These are phyloP conservation scores for Lytechinus pictus DNA, from an alignment of 35 echinoderm and acorn worm genomes.

Conservation along the genomic window DNA sequence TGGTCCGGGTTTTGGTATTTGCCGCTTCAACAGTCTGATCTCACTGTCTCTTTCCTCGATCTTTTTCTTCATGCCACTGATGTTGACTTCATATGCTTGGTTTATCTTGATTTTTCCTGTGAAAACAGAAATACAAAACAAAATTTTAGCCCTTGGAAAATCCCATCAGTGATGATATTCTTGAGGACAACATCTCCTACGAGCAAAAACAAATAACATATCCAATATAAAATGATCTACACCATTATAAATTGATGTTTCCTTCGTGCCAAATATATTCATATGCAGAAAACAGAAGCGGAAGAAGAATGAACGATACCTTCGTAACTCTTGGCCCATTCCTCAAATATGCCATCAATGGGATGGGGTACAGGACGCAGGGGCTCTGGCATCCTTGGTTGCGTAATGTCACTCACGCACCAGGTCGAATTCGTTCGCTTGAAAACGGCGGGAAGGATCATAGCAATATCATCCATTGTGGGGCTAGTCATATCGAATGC, in stretches of 20 bases:
- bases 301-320: background rate
- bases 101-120: background rate
- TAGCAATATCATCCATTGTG: background rate
- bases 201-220: background rate
- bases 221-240: too few species aligned
- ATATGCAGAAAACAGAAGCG: background rate
- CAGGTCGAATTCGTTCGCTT: background rate
- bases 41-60: background rate
- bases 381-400: background rate
- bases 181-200: too few species aligned
- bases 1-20: background rate
- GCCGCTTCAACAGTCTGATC: background rate
- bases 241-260: too few species aligned
- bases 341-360: background rate
- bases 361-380: background rate
- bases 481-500: background rate
- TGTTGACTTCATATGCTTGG: background rate
- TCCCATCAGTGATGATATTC: too few species aligned
- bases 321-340: constrained; percentile 36
- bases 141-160: too few species aligned
- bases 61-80: background rate
- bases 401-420: background rate
- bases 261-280: too few species aligned
- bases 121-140: background rate
- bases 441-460: background rate